Conservation (phyloP, 2,888 invertebrate species). For the Beris morrisii region DNA sequence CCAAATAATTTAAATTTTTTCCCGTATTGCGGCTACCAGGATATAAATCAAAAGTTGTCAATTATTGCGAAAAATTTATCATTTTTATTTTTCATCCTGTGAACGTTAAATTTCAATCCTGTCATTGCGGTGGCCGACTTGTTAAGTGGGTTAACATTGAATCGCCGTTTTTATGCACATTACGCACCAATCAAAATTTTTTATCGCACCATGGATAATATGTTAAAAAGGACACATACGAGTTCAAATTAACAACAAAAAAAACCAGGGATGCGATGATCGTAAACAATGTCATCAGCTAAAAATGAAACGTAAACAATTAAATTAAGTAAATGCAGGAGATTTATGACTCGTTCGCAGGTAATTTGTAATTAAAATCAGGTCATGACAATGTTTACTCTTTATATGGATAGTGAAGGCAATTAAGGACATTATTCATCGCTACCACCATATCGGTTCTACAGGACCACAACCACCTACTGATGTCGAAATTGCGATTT, state of each 20-base stretch:
- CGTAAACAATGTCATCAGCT: conserved; percentile 5
- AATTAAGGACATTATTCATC: conserved; percentile 19
- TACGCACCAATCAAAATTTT: too few relatives aligned
- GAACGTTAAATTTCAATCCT: conserved; percentile 24
- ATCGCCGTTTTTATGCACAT: conserved; percentile 5
- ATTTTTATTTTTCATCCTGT: conserved; percentile 17
- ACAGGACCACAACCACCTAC: background rate
- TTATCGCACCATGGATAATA: too few relatives aligned
- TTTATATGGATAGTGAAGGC: background rate
- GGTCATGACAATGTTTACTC: conserved; percentile 8
- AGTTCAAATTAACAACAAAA: background rate
- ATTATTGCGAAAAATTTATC: conserved; percentile 24
- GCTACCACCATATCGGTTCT: background rate
- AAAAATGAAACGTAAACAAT: conserved; percentile 12
- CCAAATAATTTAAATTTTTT: too few relatives aligned
- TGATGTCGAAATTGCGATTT: too few relatives aligned
- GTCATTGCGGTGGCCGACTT: conserved; percentile 16
- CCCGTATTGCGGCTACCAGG: too few relatives aligned
- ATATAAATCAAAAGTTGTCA: conserved; percentile 26
- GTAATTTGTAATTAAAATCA: conserved; percentile 26
- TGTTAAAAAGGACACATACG: too few relatives aligned
- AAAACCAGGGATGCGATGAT: background rate
- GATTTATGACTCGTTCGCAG: conserved; percentile 22
- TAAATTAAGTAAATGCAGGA: conserved; percentile 21
- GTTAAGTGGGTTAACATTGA: conserved; percentile 18